Base-by-base conservation (phyloP, 1,140 invertebrate species). In the Meloidogyne hapla region DNA sequence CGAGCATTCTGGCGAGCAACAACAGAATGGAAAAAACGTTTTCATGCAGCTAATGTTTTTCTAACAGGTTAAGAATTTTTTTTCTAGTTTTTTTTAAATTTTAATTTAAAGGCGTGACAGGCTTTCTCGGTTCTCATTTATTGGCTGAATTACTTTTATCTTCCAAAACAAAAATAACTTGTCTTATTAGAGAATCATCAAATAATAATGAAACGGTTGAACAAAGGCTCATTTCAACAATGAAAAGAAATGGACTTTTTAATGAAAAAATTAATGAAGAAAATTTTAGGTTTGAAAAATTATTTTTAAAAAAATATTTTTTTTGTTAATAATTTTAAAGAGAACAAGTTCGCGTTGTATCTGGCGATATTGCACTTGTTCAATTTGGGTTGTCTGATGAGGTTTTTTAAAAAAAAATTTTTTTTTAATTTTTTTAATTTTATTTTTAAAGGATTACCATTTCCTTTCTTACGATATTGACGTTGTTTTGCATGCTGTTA, bases 391-490 rank as follows among this genome's bases (percentile, higher is more conserved):
- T 90, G 67, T 84, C 81, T 56, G 88, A 90, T 62, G 89, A 73
- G 40, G 65, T 67, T 56, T 56, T 45, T 18, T 18, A 48, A 18
- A 18, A 18, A 48, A 66, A n/a, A n/a, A n/a, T 66, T 23, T 67
- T 67, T 56, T 6, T 33, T 33, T 33, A 33, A 33, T 33, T 33
- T 8, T 33, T 33, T 33, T 33, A 33, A 33, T 33, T 33, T 56
- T 56, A n/a, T n/a, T 56, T 56, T 56, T 56, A 56, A 56, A 89
- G 45, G 87, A 89, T 61, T 90, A 89, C 76, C 84, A 83, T 15
- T 88, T 88, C 71, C 78, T 90, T 8, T 85, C 85, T 69, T 88
- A 87, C 25, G 89, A 90, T 65, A 87, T 90, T 40, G 90, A 90
- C 77, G 86, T 88, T 68, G 85, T 90, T 38, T 88, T 90, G 63